Evolutionary conservation across 2,113 vertebrate species (phyloP), one percentile per base, ranked within the genome.

Genomic region (Neolamprologus sp.): DNA sequence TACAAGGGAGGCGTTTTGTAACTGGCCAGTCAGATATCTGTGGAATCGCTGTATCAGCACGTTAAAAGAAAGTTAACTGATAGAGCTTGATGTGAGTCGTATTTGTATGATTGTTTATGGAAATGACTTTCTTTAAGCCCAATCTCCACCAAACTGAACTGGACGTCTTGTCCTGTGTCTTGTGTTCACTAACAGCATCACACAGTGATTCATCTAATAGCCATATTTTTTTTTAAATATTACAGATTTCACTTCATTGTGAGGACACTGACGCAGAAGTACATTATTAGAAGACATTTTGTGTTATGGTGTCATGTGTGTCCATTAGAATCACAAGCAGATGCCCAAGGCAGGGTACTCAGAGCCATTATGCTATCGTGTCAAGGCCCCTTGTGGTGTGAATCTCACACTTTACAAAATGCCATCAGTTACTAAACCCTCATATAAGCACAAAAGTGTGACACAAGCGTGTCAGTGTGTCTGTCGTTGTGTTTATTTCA

Each of bases 1-100:
- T 85, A 63, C 73, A 51, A 63, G 45, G 60, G 6, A 26, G 81
- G 45, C 2, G 4, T 68, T 85, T 83, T 86, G 45, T 89, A 86
- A 91, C 81, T 91, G 89, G 83, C 90, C 90, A 45, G 55, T 6
- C 49, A 71, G 57, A 53, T 83, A 68, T 89, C 79, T 81, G 82
- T 78, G 26, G 45, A 92, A 79, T 63, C 6, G 6, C 68, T 84
- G 42, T 7, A 26, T 89, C 45, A 55, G 60, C 87, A 84, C 17
- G 81, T 86, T 73, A n/a, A 42, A 75, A 19, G 65, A 16, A 14
- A 63, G 19, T 19, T 47, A 68, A 47, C 7, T 14, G 12, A 9
- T 68, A 35, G 28, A 7, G 60, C 19, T 79, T 23, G 11, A 68
- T 51, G 23, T n/a, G 40, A 65, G 35, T 19, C 5, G 2, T 11